These are phyloP conservation scores for Drosophila algonquin DNA, from an alignment of 2,888 invertebrate species.

Conservation along the genomic window DNA sequence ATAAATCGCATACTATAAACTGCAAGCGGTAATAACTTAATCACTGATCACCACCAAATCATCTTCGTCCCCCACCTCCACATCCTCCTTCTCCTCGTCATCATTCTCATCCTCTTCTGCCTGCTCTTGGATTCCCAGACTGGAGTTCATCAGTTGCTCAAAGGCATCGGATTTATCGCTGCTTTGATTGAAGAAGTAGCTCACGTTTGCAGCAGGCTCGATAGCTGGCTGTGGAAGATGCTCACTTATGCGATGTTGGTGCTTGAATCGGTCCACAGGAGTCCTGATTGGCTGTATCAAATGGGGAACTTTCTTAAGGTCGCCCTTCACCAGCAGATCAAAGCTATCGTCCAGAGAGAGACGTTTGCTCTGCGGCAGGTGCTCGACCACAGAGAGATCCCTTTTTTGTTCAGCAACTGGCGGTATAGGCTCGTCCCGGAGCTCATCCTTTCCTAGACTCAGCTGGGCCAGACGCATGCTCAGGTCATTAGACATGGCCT, in stretches of 20 bases:
- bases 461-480: constrained; percentile 56
- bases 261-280: constrained; percentile 74
- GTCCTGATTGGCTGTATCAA: constrained; percentile 41
- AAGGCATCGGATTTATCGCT: constrained; percentile 86
- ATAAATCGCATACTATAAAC: constrained; percentile 40
- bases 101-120: neutral
- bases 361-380: constrained; percentile 50
- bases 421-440: too few species aligned
- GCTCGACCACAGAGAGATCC: constrained; percentile 48
- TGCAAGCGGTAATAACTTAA: constrained; percentile 28
- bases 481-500: constrained; percentile 57
- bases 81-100: constrained; percentile 11
- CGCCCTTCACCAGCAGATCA: constrained; percentile 70
- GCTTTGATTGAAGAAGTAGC: constrained; percentile 85
- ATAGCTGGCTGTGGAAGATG: constrained; percentile 8
- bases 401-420: constrained; percentile 1
- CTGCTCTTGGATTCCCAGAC: constrained; percentile 44
- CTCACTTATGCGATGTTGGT: constrained; percentile 46
- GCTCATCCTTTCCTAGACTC: constrained; percentile 22
- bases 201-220: constrained; percentile 69
- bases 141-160: constrained; percentile 86
- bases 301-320: constrained; percentile 27
- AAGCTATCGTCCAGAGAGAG: constrained; percentile 79
- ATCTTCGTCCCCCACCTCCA: constrained; percentile 1
- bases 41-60: constrained; percentile 62